phyloP scores from a whole-genome alignment of 2,113 vertebrate species.

The Alosa alosa region DNA sequence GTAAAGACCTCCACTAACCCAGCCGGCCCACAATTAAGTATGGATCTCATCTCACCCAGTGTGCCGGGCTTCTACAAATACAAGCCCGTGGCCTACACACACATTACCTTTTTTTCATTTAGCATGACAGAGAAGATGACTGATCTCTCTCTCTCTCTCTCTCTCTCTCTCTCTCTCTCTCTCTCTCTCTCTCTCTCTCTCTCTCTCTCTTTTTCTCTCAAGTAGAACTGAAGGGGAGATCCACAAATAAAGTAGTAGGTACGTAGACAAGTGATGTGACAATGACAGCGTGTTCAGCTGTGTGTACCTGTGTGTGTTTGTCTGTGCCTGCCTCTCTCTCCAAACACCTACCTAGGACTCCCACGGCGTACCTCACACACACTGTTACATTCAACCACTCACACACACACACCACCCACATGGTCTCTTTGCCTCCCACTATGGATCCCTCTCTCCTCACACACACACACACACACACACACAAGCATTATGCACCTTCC shows the following conservation, averaged over 20 bases:
- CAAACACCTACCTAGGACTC: neutral
- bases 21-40: constrained; percentile 49
- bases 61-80: too few relatives aligned
- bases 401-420: neutral
- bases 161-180: neutral
- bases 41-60: too few relatives aligned
- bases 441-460: neutral
- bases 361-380: neutral
- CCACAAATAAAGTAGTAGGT: constrained; percentile 65
- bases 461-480: neutral
- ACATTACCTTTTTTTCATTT: too few relatives aligned
- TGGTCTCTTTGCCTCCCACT: too few relatives aligned
- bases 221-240: constrained; percentile 54
- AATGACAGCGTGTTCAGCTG: neutral
- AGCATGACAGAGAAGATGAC: too few relatives aligned
- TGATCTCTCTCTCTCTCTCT: neutral
- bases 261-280: constrained; percentile 17
- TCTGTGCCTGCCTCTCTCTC: neutral
- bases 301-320: neutral
- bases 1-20: constrained; percentile 38
- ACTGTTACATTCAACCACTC: neutral
- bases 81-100: too few relatives aligned
- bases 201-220: constrained; percentile 26
- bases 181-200: neutral
- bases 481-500: neutral